These are phyloP conservation scores for Drosophila fuyamai DNA, from an alignment of 1,140 invertebrate species.

Conservation along the genomic window DNA sequence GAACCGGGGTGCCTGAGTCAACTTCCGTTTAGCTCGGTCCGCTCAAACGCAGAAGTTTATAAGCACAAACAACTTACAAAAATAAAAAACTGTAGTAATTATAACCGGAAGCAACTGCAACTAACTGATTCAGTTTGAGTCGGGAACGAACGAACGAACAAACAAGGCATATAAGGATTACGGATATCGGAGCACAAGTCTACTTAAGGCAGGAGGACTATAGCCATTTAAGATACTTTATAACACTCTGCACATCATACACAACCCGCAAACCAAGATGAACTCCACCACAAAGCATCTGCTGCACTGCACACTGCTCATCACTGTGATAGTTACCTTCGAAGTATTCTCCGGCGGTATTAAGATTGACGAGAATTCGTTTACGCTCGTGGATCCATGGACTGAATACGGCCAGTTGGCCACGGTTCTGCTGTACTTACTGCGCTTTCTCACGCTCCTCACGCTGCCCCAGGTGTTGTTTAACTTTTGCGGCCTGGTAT, in stretches of 20 bases:
- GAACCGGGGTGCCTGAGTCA: slow-evolving; percentile 10
- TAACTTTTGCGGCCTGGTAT: slow-evolving; percentile 95
- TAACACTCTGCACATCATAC: not conserved
- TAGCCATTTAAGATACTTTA: slow-evolving; percentile 17
- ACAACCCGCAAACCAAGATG: slow-evolving; percentile 68
- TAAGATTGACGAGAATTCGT: slow-evolving; percentile 87
- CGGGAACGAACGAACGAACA: slow-evolving; percentile 22
- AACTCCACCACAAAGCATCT: slow-evolving; percentile 89
- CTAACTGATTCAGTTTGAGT: slow-evolving; percentile 17
- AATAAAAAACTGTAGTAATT: not conserved
- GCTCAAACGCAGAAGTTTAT: not conserved
- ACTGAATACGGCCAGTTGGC: slow-evolving; percentile 90
- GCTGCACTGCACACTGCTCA: slow-evolving; percentile 91
- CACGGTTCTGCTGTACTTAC: slow-evolving; percentile 90
- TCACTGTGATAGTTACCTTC: slow-evolving; percentile 91
- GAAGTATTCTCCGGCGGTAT: slow-evolving; percentile 93
- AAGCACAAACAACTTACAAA: slow-evolving; percentile 23
- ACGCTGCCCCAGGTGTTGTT: slow-evolving; percentile 95
- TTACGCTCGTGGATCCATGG: slow-evolving; percentile 91
- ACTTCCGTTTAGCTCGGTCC: slow-evolving; percentile 15
- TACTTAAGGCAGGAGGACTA: slow-evolving; percentile 34
- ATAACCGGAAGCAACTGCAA: not conserved
- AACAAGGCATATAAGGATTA: slow-evolving; percentile 12
- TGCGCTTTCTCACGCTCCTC: slow-evolving; percentile 93
- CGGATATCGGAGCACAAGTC: slow-evolving; percentile 31